Percentiles rank a stretch among this genome's conserved stretches.
Conservation (phyloP, 2,888 invertebrate species). For the Gerosis bhagava region DNA sequence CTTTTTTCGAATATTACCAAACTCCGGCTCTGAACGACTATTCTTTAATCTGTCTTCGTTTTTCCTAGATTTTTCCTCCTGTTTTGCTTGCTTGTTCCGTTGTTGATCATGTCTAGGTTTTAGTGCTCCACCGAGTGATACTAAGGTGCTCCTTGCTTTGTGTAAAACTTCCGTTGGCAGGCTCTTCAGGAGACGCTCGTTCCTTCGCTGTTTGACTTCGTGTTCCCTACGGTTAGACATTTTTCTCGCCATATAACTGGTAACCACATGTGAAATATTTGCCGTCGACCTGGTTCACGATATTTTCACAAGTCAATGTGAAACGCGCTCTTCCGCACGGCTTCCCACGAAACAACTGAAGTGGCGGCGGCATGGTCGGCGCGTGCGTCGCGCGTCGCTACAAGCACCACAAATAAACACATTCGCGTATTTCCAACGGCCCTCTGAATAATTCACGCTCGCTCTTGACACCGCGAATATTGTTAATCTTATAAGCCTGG, state of each 20-base stretch:
- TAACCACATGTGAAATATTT: slow-evolving; percentile 40
- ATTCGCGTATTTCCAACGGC: slow-evolving; percentile 40
- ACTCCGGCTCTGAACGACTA: slow-evolving; percentile 68
- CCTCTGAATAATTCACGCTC: slow-evolving; percentile 17
- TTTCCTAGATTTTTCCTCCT: slow-evolving; percentile 72
- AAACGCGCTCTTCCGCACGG: slow-evolving; percentile 54
- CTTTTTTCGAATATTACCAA: slow-evolving; percentile 58
- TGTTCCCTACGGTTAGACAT: slow-evolving; percentile 69
- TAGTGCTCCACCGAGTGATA: slow-evolving; percentile 69
- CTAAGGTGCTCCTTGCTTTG: slow-evolving; percentile 71
- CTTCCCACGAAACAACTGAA: slow-evolving; percentile 64
- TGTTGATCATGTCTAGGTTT: slow-evolving; percentile 64
- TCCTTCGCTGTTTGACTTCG: slow-evolving; percentile 57
- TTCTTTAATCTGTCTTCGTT: slow-evolving; percentile 62
- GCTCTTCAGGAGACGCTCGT: slow-evolving; percentile 70
- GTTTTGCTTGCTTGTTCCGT: slow-evolving; percentile 57
- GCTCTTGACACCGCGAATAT: slow-evolving; percentile 22
- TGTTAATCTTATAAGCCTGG: no score
- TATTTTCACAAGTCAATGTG: slow-evolving; percentile 29
- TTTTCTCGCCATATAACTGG: slow-evolving; percentile 36
- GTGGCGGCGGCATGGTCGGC: slow-evolving; percentile 55
- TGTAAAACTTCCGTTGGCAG: slow-evolving; percentile 70
- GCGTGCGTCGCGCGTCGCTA: slow-evolving; percentile 63
- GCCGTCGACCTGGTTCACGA: slow-evolving; percentile 29
- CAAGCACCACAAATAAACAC: slow-evolving; percentile 74